A percentile compares a stretch with the other conserved stretches of the same genome.
Evolutionary conservation across 2,888 invertebrate species (phyloP).

Genomic region (Agriopis leucophaearia): DNA sequence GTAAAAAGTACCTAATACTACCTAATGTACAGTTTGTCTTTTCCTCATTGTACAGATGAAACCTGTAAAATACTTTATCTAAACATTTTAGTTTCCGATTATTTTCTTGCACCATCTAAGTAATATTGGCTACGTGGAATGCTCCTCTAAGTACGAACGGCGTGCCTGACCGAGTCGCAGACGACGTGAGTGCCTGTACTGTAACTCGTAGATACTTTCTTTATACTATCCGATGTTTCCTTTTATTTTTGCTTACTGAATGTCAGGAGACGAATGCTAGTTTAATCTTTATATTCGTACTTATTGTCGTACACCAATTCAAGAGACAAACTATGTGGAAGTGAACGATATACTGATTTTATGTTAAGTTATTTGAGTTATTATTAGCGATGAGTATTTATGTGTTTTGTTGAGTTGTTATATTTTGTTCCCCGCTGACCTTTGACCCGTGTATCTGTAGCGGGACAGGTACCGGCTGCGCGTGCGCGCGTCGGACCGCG

Average conservation of each 20-base stretch:
- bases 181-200: slow-evolving; percentile 70
- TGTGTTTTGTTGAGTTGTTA: slow-evolving; percentile 81
- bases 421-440: slow-evolving; percentile 89
- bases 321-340: slow-evolving; percentile 66
- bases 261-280: slow-evolving; percentile 75
- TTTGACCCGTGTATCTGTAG: slow-evolving; percentile 93
- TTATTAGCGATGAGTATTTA: slow-evolving; percentile 83
- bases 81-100: slow-evolving; percentile 89
- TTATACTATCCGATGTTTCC: slow-evolving; percentile 60
- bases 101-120: slow-evolving; percentile 90
- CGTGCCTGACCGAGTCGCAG: slow-evolving; percentile 45
- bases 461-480: slow-evolving; percentile 98
- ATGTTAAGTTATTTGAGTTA: slow-evolving; percentile 68
- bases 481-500: slow-evolving; percentile 98
- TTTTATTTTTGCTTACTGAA: slow-evolving; percentile 82
- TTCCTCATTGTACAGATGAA: slow-evolving; percentile 83
- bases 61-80: slow-evolving; percentile 79
- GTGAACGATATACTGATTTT: slow-evolving; percentile 66
- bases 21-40: slow-evolving; percentile 84
- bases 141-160: slow-evolving; percentile 75
- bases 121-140: slow-evolving; percentile 90
- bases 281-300: slow-evolving; percentile 54
- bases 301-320: slow-evolving; percentile 57
- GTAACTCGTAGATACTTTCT: slow-evolving; percentile 51
- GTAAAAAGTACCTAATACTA: slow-evolving; percentile 79